A percentile compares a stretch with the other conserved stretches of the same genome.
These are phyloP conservation scores for Heliconius erato DNA, from an alignment of 2,888 invertebrate species.

Conservation along the genomic window DNA sequence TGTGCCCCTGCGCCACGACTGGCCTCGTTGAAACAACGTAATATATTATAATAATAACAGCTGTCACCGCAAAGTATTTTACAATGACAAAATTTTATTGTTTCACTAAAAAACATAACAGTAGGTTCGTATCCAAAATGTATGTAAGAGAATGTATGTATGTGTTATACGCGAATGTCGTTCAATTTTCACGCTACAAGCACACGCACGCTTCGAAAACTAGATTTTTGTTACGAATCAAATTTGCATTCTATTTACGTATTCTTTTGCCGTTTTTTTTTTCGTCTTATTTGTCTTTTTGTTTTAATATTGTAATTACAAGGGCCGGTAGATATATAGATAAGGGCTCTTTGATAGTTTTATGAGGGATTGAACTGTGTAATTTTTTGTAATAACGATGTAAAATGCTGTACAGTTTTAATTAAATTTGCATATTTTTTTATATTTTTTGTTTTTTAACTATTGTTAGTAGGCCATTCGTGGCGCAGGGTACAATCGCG, in stretches of 20 bases:
- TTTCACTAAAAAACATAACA: slow-evolving; percentile 32
- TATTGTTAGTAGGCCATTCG: not conserved
- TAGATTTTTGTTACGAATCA: slow-evolving; percentile 35
- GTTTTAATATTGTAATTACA: not conserved
- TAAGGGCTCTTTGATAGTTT: not conserved
- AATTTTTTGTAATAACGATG: not conserved
- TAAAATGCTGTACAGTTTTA: not conserved
- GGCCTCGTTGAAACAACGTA: no score
- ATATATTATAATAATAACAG: no score
- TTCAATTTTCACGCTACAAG: slow-evolving; percentile 35
- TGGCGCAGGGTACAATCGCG: no score
- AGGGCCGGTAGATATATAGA: not conserved
- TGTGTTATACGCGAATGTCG: slow-evolving; percentile 36
- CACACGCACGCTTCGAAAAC: slow-evolving; percentile 35
- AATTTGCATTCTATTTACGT: slow-evolving; percentile 28
- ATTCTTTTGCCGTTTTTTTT: slow-evolving; percentile 9
- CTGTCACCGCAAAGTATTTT: not conserved
- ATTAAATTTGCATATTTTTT: slow-evolving; percentile 1
- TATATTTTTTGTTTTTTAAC: not conserved
- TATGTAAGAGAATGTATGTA: not conserved
- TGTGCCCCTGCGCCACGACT: no score
- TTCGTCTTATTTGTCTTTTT: not conserved
- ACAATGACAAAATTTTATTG: not conserved
- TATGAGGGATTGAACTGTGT: no score
- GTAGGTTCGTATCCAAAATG: slow-evolving; percentile 27